phyloP scores from a whole-genome alignment of 1,140 invertebrate genomes.

The Chironomus tepperi region DNA sequence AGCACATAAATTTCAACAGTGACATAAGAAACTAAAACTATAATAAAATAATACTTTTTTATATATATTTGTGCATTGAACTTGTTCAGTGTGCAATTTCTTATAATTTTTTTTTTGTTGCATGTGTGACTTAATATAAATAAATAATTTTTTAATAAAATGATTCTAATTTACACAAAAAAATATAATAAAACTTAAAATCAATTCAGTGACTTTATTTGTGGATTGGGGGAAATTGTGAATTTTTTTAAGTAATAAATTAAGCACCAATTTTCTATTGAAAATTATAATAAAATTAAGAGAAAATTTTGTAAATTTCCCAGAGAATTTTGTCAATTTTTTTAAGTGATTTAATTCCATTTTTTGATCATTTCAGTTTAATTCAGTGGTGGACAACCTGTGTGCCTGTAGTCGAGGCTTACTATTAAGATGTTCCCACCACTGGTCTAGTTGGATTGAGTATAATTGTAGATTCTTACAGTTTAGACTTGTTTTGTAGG shows the following conservation, averaged over 20 bases:
- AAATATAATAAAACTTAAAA: background rate
- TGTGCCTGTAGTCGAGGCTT: too few species aligned
- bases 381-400: too few species aligned
- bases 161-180: background rate
- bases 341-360: too few species aligned
- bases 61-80: conserved; percentile 3
- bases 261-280: conserved; percentile 1
- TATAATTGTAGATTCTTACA: too few species aligned
- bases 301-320: too few species aligned
- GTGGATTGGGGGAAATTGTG: background rate
- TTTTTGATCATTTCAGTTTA: too few species aligned
- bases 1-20: background rate
- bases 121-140: background rate
- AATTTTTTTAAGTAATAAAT: background rate
- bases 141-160: background rate
- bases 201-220: background rate
- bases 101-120: background rate
- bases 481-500: too few species aligned
- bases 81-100: background rate
- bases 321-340: too few species aligned
- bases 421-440: too few species aligned
- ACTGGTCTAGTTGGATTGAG: too few species aligned
- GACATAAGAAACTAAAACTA: background rate
- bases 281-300: too few species aligned
- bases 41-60: background rate